phyloP scores from a whole-genome alignment of 2,113 vertebrate species.

The Rhinichthys klamathensis region DNA sequence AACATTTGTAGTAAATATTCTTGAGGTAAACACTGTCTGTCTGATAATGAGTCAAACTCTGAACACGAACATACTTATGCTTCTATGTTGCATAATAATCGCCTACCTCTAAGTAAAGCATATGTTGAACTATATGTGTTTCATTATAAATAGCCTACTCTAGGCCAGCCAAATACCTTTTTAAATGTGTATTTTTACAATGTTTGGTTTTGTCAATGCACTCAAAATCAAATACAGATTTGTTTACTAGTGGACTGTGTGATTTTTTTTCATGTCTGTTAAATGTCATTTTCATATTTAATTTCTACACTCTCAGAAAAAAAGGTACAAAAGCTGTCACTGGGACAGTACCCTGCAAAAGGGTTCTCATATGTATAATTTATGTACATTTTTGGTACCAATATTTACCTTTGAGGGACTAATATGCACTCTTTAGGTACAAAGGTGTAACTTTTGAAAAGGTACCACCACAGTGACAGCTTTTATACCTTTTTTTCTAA shows the following conservation, averaged over 20 bases:
- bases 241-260: not conserved
- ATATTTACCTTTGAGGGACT: too few relatives aligned
- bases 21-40: not conserved
- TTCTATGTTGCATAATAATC: not conserved
- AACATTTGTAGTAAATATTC: conserved; percentile 43
- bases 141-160: not conserved
- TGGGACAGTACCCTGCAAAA: too few relatives aligned
- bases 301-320: too few relatives aligned
- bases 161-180: not conserved
- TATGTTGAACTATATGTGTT: not conserved
- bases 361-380: too few relatives aligned
- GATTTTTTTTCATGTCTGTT: not conserved
- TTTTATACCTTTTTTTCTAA: too few relatives aligned
- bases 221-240: not conserved
- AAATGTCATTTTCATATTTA: not conserved
- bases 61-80: not conserved
- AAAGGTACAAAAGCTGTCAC: too few relatives aligned
- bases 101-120: not conserved
- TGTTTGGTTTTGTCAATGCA: not conserved
- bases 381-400: too few relatives aligned
- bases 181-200: not conserved
- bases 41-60: conserved; percentile 27
- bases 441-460: too few relatives aligned
- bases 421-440: too few relatives aligned
- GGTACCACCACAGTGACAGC: too few relatives aligned